Evolutionary conservation across 2,888 invertebrate genomes (phyloP), one percentile per base, ranked within the genome.

Genomic region (Caenorhabditis sulstoni): DNA sequence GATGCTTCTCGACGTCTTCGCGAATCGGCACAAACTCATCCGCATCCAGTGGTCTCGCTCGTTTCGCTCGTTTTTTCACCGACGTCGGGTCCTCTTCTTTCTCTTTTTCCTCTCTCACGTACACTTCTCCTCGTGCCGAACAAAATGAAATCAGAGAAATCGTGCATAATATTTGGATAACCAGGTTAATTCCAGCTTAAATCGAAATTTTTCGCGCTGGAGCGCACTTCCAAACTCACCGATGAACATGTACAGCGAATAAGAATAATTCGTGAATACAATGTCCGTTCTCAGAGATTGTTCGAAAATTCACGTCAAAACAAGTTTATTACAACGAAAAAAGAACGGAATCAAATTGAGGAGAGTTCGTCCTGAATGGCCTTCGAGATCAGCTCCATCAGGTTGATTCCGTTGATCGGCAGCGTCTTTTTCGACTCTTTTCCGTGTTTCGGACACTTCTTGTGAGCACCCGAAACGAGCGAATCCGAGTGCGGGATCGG

Each of bases 321-420:
- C 18, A 20, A 8, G 22, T 49, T 49, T 50, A 52, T 37, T 20
- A 41, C 16, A 20, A 22, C 0, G 39, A 14, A 53, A 11, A 45
- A 66, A 57, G 29, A 29, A 29, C 7, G 3, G 3, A 29, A 29
- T 64, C 14, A 64, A 44, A 64, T 37, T 20, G 49, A 61, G 23
- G 57, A 47, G 16, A 57, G 59, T 35, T 77, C 77, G 14, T 77
- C 55, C 23, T 77, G 52, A 16, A 77, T 53, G 16, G 61, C 65
- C 18, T 66, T 64, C n/a, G 70, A 53, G 29, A 77, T 77, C 8
- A 77, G 22, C 11, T 77, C 70, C 77, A 77, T 65, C 47, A 77
- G 35, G 53, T 77, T 61, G 37, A 70, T 68, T 23, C 70, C 70
- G 53, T 66, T 70, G 18, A 75, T 55, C 22, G 66, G 74, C 29